phyloP scores from a whole-genome alignment of 2,888 invertebrate species.

The Smittia sp. region DNA sequence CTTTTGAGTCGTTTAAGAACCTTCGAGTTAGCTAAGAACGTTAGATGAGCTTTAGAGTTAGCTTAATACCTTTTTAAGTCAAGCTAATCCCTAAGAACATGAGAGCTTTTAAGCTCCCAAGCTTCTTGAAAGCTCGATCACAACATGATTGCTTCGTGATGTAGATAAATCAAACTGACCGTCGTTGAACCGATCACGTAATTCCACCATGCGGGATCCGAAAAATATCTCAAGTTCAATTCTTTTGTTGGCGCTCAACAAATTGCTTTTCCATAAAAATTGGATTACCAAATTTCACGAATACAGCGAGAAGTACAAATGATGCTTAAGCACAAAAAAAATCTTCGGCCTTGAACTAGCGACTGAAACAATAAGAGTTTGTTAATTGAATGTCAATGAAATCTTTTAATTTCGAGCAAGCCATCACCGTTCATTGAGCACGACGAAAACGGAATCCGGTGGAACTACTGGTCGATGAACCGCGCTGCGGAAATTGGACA shows the following conservation, averaged over 20 bases:
- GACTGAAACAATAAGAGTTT: not conserved
- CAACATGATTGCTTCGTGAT: too few relatives aligned
- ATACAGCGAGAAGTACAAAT: not conserved
- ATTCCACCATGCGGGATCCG: too few relatives aligned
- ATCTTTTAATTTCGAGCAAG: not conserved
- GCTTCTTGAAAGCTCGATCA: too few relatives aligned
- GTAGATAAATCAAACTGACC: too few relatives aligned
- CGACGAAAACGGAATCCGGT: conserved; percentile 3
- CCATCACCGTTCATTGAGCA: conserved; percentile 8
- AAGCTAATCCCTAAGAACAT: too few relatives aligned
- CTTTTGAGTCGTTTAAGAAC: too few relatives aligned
- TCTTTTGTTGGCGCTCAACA: not conserved
- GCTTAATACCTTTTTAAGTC: too few relatives aligned
- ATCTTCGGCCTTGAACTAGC: not conserved
- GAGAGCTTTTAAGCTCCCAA: too few relatives aligned
- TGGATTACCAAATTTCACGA: not conserved
- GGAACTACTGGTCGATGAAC: not conserved
- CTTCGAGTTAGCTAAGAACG: too few relatives aligned
- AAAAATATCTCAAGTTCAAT: too few relatives aligned
- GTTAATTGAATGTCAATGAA: conserved; percentile 20
- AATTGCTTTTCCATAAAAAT: not conserved
- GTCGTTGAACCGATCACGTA: too few relatives aligned
- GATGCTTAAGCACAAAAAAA: not conserved
- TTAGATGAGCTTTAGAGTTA: too few relatives aligned
- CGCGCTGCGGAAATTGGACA: not conserved